Base-by-base conservation (phyloP, 2,797 vertebrate species). In the Sternarchorhynchus goeldii region DNA sequence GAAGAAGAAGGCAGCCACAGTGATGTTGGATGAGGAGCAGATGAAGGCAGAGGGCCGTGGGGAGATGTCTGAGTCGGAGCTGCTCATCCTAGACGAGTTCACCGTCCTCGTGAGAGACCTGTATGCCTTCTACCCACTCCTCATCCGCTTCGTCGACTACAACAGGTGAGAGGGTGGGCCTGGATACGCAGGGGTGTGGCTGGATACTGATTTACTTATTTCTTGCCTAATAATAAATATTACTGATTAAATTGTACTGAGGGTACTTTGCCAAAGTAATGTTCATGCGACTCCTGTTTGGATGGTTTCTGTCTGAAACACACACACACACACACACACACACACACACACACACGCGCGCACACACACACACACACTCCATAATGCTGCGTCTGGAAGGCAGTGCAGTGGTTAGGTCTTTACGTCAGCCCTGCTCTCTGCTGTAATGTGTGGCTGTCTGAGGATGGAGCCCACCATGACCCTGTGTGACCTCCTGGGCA, bases 131-230 rank as follows among this genome's bases (percentile, higher is more conserved):
- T 98, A 98, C 86, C 96, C 97, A 3, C 94, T 98, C 79, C 91
- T 98, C 84, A 97, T 98, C 87, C 91, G 96, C 91, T 98, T 96
- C 77, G 96, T 98, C 72, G 97, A 98, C 91, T 97, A 96, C 88
- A 98, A 98, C 94, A 96, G 97, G 96, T 97, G 86, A 64, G 57
- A 53, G 36, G 2, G 56, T 41, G 6, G 10, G 45, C 10, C 45
- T 14, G 45, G 45, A 14, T 14, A 50, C 8, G 14, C 45, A 14
- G 45, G 45, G 45, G 45, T 3, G 45, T 50, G 45, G 45, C 39
- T 10, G 10, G 6, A 41, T 41, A 10, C 39, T 7, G 39, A 36
- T 36, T 36, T 36, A 36, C 34, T 7, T 36, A 36, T 50, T 50
- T 2, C 12, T 12, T 50, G 45, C 45, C 10, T 50, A 12, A 50